phyloP scores from a whole-genome alignment of 92 coral and sea anemone species.

The Pocillopora grandis region DNA sequence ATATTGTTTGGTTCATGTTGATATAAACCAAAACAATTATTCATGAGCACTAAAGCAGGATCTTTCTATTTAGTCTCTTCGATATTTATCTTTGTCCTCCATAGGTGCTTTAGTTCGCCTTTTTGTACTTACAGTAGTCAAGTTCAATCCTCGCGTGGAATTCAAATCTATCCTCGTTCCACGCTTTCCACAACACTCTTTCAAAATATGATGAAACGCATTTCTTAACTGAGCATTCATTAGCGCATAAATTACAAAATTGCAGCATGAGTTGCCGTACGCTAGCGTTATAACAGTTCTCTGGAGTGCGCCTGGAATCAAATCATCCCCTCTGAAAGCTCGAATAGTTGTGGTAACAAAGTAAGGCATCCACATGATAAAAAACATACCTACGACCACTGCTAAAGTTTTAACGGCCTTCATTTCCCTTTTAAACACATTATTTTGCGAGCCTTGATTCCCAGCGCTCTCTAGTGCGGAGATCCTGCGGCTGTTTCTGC shows the following conservation, averaged over 20 bases:
- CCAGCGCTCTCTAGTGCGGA: conserved; percentile 44
- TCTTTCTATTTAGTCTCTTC: not conserved
- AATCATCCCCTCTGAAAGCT: conserved; percentile 59
- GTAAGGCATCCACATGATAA: conserved; percentile 93
- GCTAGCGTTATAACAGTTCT: conserved; percentile 67
- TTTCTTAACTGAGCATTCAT: conserved; percentile 80
- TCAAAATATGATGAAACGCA: conserved; percentile 70
- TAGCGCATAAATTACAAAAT: conserved; percentile 83
- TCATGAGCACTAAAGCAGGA: not conserved
- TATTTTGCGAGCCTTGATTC: not conserved
- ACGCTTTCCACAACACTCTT: conserved; percentile 32
- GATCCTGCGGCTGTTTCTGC: conserved; percentile 68
- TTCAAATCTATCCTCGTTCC: not conserved
- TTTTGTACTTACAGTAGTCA: conserved; percentile 14
- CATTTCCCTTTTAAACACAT: conserved; percentile 64
- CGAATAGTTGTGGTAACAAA: conserved; percentile 78
- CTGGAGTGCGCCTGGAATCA: conserved; percentile 57
- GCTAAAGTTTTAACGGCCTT: conserved; percentile 87
- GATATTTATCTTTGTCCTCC: not conserved
- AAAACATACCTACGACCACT: conserved; percentile 87
- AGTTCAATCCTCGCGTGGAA: conserved; percentile 17
- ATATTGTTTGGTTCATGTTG: too few relatives aligned
- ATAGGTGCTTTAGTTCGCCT: not conserved
- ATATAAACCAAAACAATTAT: too few relatives aligned
- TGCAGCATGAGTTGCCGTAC: conserved; percentile 86